Conservation (phyloP, 1,140 invertebrate species). For the Eumeta japonica region DNA sequence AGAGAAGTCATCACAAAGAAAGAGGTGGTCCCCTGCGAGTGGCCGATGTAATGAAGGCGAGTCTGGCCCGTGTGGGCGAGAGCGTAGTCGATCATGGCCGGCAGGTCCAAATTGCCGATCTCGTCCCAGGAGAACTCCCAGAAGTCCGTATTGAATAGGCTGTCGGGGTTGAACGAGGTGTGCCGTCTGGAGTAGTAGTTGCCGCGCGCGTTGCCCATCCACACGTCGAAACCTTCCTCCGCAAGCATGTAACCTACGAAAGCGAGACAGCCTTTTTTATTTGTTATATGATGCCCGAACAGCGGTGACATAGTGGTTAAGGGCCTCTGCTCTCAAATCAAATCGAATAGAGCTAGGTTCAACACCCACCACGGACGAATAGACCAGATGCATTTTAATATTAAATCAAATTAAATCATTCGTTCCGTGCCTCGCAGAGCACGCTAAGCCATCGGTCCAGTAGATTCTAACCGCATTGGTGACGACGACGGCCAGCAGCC, state of each 20-base stretch:
- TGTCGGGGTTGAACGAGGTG: conserved; percentile 56
- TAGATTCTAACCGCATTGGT: no score
- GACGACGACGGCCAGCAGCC: no score
- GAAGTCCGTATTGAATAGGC: conserved; percentile 57
- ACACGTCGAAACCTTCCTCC: conserved; percentile 76
- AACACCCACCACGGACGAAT: no score
- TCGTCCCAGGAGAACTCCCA: conserved; percentile 82
- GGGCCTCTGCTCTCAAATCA: no score
- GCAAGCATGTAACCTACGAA: conserved; percentile 65
- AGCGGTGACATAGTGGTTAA: no score
- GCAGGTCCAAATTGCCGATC: conserved; percentile 74
- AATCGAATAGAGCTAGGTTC: no score
- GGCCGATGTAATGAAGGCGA: conserved; percentile 68
- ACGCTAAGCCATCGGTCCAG: no score
- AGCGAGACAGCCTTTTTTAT: conserved; percentile 3
- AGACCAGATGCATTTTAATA: no score
- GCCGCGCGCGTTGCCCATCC: conserved; percentile 70
- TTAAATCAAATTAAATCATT: no score
- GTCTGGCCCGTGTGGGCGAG: conserved; percentile 60
- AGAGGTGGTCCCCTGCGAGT: conserved; percentile 69
- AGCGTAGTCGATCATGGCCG: conserved; percentile 73
- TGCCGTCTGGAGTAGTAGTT: conserved; percentile 66
- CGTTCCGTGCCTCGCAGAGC: no score
- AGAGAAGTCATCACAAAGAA: conserved; percentile 64
- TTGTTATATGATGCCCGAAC: background rate